Evolutionary conservation across 2,888 invertebrate genomes (phyloP).

Genomic region (Philereme transversata): DNA sequence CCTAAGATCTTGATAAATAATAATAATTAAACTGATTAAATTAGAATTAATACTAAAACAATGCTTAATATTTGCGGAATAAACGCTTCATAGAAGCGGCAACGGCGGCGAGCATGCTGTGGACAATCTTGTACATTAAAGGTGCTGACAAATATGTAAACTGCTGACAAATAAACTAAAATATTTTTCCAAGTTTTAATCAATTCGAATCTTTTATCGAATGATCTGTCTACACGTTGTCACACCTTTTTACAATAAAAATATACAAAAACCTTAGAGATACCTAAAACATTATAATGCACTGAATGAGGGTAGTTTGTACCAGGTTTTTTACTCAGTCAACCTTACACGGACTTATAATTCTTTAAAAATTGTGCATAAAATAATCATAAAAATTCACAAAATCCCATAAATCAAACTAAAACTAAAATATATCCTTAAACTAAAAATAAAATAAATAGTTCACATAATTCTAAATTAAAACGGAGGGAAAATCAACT

Average conservation of each 20-base stretch:
- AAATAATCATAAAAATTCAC: constrained; percentile 60
- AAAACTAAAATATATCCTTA: constrained; percentile 43
- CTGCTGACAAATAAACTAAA: too few species aligned
- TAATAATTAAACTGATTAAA: constrained; percentile 23
- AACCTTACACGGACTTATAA: constrained; percentile 61
- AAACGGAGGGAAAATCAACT: constrained; percentile 69
- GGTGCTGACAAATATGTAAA: constrained; percentile 32
- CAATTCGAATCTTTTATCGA: too few species aligned
- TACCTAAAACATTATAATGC: constrained; percentile 72
- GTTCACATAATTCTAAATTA: constrained; percentile 56
- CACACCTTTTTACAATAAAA: constrained; percentile 47
- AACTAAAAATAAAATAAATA: constrained; percentile 70
- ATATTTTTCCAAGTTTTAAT: too few species aligned
- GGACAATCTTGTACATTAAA: constrained; percentile 63
- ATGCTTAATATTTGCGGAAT: constrained; percentile 28
- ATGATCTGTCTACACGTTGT: not conserved
- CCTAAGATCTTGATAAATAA: constrained; percentile 31
- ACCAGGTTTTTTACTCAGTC: constrained; percentile 70
- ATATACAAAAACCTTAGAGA: constrained; percentile 62
- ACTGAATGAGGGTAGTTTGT: constrained; percentile 77
- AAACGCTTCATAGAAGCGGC: constrained; percentile 76
- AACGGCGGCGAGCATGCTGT: constrained; percentile 63
- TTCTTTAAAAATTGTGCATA: constrained; percentile 69
- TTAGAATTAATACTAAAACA: constrained; percentile 9
- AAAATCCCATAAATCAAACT: constrained; percentile 51